Evolutionary conservation across 2,888 invertebrate genomes (phyloP).

Genomic region (Drosophila siamana): DNA sequence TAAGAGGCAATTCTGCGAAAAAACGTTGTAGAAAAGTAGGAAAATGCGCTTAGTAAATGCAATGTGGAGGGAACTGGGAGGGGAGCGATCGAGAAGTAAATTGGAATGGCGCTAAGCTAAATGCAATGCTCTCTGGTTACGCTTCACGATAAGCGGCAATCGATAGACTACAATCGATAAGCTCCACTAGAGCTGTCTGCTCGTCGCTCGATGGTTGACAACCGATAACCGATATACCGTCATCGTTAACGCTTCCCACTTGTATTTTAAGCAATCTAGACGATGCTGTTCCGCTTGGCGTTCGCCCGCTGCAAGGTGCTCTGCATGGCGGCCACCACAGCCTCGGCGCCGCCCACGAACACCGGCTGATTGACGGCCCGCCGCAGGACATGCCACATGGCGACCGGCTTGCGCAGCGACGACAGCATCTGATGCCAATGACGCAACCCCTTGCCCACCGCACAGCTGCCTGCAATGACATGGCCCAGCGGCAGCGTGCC

Average conservation of each 20-base stretch:
- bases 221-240: not conserved
- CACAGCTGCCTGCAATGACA: slow-evolving; percentile 91
- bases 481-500: slow-evolving; percentile 90
- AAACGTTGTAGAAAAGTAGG: slow-evolving; percentile 38
- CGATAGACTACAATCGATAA: not conserved
- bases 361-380: slow-evolving; percentile 82
- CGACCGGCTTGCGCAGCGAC: slow-evolving; percentile 91
- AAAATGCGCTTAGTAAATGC: slow-evolving; percentile 49
- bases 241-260: no score
- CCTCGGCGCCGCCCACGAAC: slow-evolving; percentile 82
- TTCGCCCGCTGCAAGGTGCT: slow-evolving; percentile 75
- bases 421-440: slow-evolving; percentile 95
- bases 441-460: slow-evolving; percentile 89
- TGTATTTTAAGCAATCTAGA: no score
- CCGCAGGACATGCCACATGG: slow-evolving; percentile 93
- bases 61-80: slow-evolving; percentile 27
- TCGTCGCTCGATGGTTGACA: not conserved
- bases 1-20: not conserved
- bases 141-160: not conserved
- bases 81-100: not conserved
- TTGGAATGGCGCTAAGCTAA: slow-evolving; percentile 5
- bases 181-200: no score
- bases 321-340: slow-evolving; percentile 82
- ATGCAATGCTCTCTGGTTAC: not conserved
- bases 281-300: slow-evolving; percentile 82